Evolutionary conservation across 2,113 vertebrate species (phyloP).

Genomic region (Pedetes capensis): DNA sequence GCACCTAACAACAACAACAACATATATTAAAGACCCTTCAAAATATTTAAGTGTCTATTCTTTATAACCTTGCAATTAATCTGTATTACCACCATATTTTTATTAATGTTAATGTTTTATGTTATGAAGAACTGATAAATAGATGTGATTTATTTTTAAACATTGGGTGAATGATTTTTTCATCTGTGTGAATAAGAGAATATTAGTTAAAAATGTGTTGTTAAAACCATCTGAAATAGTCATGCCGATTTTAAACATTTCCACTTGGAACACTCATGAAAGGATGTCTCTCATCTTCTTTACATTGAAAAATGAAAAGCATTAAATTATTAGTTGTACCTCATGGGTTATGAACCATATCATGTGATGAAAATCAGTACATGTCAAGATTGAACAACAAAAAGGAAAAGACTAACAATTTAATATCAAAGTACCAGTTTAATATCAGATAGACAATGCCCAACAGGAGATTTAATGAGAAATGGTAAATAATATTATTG

Average conservation of each 20-base stretch:
- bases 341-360: slow-evolving; percentile 21
- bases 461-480: slow-evolving; percentile 76
- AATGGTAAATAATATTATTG: slow-evolving; percentile 72
- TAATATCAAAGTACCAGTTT: slow-evolving; percentile 60
- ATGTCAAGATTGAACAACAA: slow-evolving; percentile 53
- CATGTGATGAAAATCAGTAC: slow-evolving; percentile 63
- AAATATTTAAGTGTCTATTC: neutral
- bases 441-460: slow-evolving; percentile 51
- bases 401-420: slow-evolving; percentile 64
- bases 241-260: slow-evolving; percentile 69
- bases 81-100: neutral
- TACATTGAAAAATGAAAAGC: slow-evolving; percentile 53
- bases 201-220: slow-evolving; percentile 26
- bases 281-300: neutral
- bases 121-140: neutral
- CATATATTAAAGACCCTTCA: neutral
- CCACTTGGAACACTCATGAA: slow-evolving; percentile 41
- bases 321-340: slow-evolving; percentile 47
- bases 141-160: slow-evolving; percentile 56
- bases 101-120: neutral
- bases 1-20: too few relatives aligned
- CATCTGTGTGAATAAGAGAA: slow-evolving; percentile 35
- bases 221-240: slow-evolving; percentile 47
- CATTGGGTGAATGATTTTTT: slow-evolving; percentile 52
- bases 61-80: neutral